Base-by-base conservation (phyloP, 2,888 invertebrate genomes). In the Carabus problematicus region DNA sequence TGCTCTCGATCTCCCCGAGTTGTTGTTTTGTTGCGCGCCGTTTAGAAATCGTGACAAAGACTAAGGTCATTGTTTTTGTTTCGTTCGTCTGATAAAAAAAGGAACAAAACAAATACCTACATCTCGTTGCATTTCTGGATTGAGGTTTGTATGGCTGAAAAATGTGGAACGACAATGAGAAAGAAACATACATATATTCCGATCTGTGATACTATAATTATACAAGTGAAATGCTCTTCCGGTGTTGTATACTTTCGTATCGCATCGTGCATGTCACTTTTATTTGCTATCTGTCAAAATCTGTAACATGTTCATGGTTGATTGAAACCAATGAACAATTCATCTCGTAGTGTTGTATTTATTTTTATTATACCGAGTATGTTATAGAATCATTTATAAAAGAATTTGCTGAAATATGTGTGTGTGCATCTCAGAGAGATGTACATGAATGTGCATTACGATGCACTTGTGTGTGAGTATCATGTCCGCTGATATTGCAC, bases 11-110 rank as follows among this genome's bases (percentile, higher is more conserved):
- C 14, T 52, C 52, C 52, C 12, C 52, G 29, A 52, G 52, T 16
- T 52, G 52, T 52, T 52, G 19, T 52, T 52, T 16, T 52, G 16
- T 18, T 52, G 16, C 19, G 49, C 49, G 19, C 52, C 55, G 64
- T 64, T 64, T 64, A 64, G 64, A 64, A 64, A 64, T 64, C 64
- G 54, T 62, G 47, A 62, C 62, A 62, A 45, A 62, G 49, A 40
- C 62, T 49, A 62, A 62, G 62, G 62, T 62, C 62, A 62, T 39
- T 39, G 49, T 62, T 64, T 54, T 64, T 63, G 47, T 16, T 47
- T 47, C 16, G 19, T 29, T 29, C n/a, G 3, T n/a, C 45, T 39
- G 43, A 56, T 55, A 55, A 64, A 64, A 55, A 56, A 56, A 52
- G 12, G 12, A 12, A 52, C 8, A 52, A 52, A 12, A 52, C 8